Base-by-base conservation (phyloP, 2,113 vertebrate genomes). In the Erythrocercus mccallii region DNA sequence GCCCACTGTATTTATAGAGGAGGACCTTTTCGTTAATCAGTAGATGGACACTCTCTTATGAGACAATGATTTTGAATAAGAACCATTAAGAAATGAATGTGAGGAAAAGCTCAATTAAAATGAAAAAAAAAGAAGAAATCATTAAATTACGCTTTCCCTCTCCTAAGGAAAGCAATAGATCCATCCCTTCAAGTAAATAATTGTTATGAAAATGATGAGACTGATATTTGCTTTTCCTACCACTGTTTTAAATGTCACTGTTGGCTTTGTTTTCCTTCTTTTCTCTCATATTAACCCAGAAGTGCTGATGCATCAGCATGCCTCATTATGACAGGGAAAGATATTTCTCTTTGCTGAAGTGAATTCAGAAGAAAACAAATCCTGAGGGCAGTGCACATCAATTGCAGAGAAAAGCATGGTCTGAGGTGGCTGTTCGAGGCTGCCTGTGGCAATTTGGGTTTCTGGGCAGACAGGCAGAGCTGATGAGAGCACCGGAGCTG, bases 331-430 rank as follows among this genome's bases (percentile, higher is more conserved):
- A 54, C 42, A 94, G 45, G 1, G 4, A 73, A 93, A 91, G 76
- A 31, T 61, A 69, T 91, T 95, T 92, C 85, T 87, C 48, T 95
- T 82, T 90, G 42, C 54, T 81, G 53, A 77, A 93, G 65, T 62
- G 82, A 88, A 62, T 95, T 90, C 44, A 94, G 81, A 95, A 56
- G 45, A 68, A 93, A 96, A 86, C 51, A 88, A 90, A 90, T 96
- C 95, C 92, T 81, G 87, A 90, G 92, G 95, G 96, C 92, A 95
- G 38, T 47, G 79, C 40, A 65, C 61, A 77, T 79, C 1, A 42
- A 9, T 44, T 94, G 28, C 16, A 80, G 73, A 73, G 79, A 88
- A 94, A 81, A 93, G 38, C 18, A 28, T 0, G 16, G 68, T 84
- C 83, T 73, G 81, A 86, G 51, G 76, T 28, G 65, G 74, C 28